Evolutionary conservation across 1,140 invertebrate genomes (phyloP).

Genomic region (Batillaria attramentaria): DNA sequence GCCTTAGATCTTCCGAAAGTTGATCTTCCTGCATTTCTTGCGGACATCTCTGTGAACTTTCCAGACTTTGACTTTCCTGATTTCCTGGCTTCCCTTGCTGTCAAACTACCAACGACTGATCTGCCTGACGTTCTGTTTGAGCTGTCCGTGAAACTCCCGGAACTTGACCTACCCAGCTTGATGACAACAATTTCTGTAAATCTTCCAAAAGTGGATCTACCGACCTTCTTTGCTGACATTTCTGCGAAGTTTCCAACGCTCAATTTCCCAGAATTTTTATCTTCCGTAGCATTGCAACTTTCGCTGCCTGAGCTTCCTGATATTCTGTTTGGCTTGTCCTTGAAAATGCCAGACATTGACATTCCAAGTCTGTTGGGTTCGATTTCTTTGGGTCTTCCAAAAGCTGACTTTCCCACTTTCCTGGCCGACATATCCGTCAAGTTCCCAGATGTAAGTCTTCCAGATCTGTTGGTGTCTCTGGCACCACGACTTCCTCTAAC

Average conservation of each 20-base stretch:
- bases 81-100: background rate
- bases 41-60: background rate
- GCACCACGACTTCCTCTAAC: background rate
- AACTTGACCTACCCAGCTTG: too few relatives aligned
- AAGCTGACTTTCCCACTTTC: background rate
- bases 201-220: too few relatives aligned
- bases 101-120: background rate
- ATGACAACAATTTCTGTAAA: too few relatives aligned
- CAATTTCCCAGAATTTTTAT: background rate
- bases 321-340: background rate
- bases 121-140: background rate
- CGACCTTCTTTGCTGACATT: too few relatives aligned
- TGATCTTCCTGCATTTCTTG: background rate
- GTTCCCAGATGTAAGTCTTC: background rate
- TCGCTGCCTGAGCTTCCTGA: background rate
- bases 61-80: background rate
- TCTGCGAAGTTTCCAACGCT: too few relatives aligned
- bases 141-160: background rate
- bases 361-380: background rate
- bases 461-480: background rate
- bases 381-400: background rate
- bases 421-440: background rate
- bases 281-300: background rate
- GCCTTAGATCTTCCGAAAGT: background rate
- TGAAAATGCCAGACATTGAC: background rate